Base-by-base conservation (phyloP, 1,140 invertebrate species). In the Neoseiulus cucumeris region DNA sequence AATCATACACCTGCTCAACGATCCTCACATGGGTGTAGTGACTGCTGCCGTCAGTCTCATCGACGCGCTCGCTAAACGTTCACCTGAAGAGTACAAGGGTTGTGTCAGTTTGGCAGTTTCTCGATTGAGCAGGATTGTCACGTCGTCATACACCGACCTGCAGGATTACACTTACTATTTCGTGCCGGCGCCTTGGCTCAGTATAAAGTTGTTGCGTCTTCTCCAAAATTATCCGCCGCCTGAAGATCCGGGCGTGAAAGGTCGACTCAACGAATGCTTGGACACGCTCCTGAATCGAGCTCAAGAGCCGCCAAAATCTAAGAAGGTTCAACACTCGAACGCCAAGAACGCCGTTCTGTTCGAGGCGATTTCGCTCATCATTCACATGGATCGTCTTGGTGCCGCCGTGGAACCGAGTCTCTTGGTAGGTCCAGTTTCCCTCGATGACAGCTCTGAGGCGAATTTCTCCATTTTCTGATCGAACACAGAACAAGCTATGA, bases 91-190 rank as follows among this genome's bases (percentile, higher is more conserved):
- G 77, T 99, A 98, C 73, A 98, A 98, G 76, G 94, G 92, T 66
- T 98, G 95, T 78, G 92, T 99, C 1, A 92, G 91, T 73, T 80
- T 99, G 51, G 93, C 95, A 64, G 94, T 99, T 22, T 97, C 94
- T 12, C 83, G 96, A 73, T 80, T 99, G 17, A 75, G 75, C 66
- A 78, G 91, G 83, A 97, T 97, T 79, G 92, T 97, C 0, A 96
- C 92, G 67, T 89, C 92, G 55, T 96, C 91, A 74, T 97, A 97
- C 74, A 97, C 92, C 71, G 93, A 97, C 79, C 80, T 98, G 64
- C 94, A 98, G 80, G 96, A 99, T 77, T 99, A 99, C 75, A 98
- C 96, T 0, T 99, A 99, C 76, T 99, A 99, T 74, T 99, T 99
- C 83, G 95, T 99, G 42, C 94, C 96, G 67, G 96, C 96, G 30